These are phyloP conservation scores for Carapus acus DNA, from an alignment of 2,797 vertebrate species.

Conservation along the genomic window DNA sequence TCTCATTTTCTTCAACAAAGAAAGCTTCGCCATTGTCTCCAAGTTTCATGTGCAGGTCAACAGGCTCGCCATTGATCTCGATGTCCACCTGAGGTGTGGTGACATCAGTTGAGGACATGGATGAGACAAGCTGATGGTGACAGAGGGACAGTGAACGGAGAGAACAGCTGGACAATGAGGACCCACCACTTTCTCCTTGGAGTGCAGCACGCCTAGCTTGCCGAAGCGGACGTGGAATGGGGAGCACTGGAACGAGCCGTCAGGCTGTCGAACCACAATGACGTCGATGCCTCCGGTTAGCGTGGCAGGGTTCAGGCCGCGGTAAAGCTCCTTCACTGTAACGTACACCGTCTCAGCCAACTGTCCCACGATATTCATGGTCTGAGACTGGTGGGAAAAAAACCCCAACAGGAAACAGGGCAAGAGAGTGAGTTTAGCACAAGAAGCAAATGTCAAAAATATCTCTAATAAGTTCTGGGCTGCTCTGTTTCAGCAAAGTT, in stretches of 20 bases:
- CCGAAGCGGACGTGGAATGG: slow-evolving; percentile 95
- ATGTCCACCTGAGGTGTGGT: slow-evolving; percentile 83
- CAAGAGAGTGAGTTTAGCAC: too few species aligned
- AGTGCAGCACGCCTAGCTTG: slow-evolving; percentile 89
- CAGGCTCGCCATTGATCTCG: slow-evolving; percentile 88
- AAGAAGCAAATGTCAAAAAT: too few species aligned
- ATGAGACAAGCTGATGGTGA: background rate
- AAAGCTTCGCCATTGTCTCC: slow-evolving; percentile 95
- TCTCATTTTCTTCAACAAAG: slow-evolving; percentile 84
- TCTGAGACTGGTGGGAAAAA: slow-evolving; percentile 73
- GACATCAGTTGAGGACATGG: background rate
- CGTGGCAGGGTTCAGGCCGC: slow-evolving; percentile 86
- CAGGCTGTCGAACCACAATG: slow-evolving; percentile 84
- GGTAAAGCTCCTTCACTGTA: slow-evolving; percentile 88
- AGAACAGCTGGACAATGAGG: background rate
- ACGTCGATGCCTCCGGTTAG: slow-evolving; percentile 90
- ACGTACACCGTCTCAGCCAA: slow-evolving; percentile 86
- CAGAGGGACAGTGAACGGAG: background rate
- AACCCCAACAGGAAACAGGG: too few species aligned
- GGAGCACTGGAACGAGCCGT: slow-evolving; percentile 88
- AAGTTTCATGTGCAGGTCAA: slow-evolving; percentile 92
- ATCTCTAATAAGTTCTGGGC: too few species aligned
- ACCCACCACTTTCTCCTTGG: slow-evolving; percentile 92
- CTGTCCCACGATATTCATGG: slow-evolving; percentile 95
- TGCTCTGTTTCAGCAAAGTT: too few species aligned